Evolutionary conservation across 2,888 invertebrate species (phyloP).

Genomic region (Laothoe populi): DNA sequence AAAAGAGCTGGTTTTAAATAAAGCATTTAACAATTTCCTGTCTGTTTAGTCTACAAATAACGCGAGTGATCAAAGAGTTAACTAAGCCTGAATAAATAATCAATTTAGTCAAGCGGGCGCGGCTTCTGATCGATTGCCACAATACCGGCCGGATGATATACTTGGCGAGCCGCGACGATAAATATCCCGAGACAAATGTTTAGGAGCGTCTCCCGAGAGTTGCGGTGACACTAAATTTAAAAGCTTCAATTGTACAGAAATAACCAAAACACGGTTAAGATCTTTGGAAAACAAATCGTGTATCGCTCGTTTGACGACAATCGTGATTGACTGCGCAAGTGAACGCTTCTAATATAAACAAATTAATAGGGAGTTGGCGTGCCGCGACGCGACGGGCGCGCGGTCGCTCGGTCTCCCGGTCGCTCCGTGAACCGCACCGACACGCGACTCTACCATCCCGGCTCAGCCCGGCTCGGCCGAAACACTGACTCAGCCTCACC

Average conservation of each 20-base stretch:
- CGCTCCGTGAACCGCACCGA: constrained; percentile 60
- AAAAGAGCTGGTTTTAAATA: constrained; percentile 68
- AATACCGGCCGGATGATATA: constrained; percentile 82
- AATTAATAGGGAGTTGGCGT: constrained; percentile 79
- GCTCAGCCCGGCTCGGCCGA: constrained; percentile 28
- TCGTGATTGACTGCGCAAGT: constrained; percentile 84
- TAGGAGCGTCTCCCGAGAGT: constrained; percentile 78
- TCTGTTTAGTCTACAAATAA: constrained; percentile 75
- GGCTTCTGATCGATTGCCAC: constrained; percentile 82
- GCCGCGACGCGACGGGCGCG: constrained; percentile 53
- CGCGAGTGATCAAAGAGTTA: constrained; percentile 74
- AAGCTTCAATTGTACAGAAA: constrained; percentile 84
- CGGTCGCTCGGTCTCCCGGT: too few relatives aligned
- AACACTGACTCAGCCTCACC: constrained; percentile 46
- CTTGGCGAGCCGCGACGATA: constrained; percentile 77
- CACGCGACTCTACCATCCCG: constrained; percentile 31
- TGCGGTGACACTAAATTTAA: constrained; percentile 84
- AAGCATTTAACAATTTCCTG: constrained; percentile 72
- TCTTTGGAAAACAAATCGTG: constrained; percentile 84
- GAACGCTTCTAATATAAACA: constrained; percentile 83
- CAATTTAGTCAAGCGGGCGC: constrained; percentile 76
- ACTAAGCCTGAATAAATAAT: constrained; percentile 82
- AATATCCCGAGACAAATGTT: constrained; percentile 84
- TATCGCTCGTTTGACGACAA: constrained; percentile 82
- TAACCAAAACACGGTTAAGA: constrained; percentile 84